Evolutionary conservation across 2,888 invertebrate species (phyloP).

Genomic region (Lithosia quadra): DNA sequence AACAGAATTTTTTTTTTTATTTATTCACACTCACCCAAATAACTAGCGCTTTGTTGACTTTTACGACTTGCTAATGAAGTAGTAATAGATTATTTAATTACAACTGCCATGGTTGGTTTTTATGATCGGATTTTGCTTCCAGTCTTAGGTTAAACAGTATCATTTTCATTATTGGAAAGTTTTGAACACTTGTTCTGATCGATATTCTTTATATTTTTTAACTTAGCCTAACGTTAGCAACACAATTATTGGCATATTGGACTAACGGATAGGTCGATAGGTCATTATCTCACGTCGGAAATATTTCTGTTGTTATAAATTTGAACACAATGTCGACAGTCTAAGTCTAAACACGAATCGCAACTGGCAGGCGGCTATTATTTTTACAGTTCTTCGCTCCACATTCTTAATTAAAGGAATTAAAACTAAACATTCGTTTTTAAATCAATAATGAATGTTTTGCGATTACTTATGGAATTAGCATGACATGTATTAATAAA

Average conservation of each 20-base stretch:
- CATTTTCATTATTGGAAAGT: neutral
- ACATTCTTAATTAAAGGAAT: neutral
- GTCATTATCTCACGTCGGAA: neutral
- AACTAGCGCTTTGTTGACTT: neutral
- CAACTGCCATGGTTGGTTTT: neutral
- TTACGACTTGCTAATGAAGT: neutral
- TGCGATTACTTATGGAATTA: neutral
- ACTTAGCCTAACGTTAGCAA: too few relatives aligned
- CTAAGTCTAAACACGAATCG: too few relatives aligned
- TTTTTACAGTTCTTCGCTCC: neutral
- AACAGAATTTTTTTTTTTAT: neutral
- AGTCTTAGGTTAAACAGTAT: neutral
- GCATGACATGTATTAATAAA: too few relatives aligned
- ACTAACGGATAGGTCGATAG: neutral
- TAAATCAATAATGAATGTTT: neutral
- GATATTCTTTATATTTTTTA: neutral
- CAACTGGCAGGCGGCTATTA: too few relatives aligned
- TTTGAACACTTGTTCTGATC: neutral
- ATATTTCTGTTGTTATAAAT: neutral
- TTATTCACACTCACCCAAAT: neutral
- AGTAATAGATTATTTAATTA: neutral
- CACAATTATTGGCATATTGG: neutral
- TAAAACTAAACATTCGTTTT: neutral
- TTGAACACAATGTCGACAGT: neutral
- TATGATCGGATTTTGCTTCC: neutral